These are phyloP conservation scores for Bombus balteatus DNA, from an alignment of 1,140 invertebrate genomes.

Conservation along the genomic window DNA sequence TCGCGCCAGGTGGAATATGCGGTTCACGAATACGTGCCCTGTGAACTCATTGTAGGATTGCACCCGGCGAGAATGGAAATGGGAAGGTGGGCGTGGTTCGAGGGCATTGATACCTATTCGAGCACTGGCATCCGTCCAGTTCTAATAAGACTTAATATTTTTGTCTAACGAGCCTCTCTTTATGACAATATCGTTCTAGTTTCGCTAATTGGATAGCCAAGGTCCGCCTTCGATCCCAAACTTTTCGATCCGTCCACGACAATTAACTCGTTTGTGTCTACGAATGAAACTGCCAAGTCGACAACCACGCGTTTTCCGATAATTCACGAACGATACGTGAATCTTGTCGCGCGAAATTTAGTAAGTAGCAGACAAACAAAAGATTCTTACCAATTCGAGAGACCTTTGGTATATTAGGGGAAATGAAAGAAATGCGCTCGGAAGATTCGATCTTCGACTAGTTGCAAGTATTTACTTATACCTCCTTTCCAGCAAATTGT, in stretches of 20 bases:
- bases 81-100: slow-evolving; percentile 54
- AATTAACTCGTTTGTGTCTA: not conserved
- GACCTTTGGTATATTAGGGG: no score
- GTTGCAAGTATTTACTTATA: no score
- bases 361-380: not conserved
- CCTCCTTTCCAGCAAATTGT: not conserved
- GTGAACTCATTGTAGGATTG: slow-evolving; percentile 25
- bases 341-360: no score
- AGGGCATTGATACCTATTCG: slow-evolving; percentile 69
- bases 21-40: slow-evolving; percentile 31
- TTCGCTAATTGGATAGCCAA: slow-evolving; percentile 10
- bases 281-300: not conserved
- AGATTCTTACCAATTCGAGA: not conserved
- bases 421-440: no score
- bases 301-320: no score
- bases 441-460: no score
- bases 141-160: slow-evolving; percentile 78
- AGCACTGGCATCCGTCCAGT: slow-evolving; percentile 74
- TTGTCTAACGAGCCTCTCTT: slow-evolving; percentile 74
- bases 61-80: slow-evolving; percentile 54
- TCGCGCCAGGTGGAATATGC: slow-evolving; percentile 17
- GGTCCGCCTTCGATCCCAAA: not conserved
- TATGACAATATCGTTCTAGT: not conserved
- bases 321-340: no score
- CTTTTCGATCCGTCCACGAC: not conserved